phyloP scores from a whole-genome alignment of 2,888 invertebrate species.

The Lamellibrachia columna region DNA sequence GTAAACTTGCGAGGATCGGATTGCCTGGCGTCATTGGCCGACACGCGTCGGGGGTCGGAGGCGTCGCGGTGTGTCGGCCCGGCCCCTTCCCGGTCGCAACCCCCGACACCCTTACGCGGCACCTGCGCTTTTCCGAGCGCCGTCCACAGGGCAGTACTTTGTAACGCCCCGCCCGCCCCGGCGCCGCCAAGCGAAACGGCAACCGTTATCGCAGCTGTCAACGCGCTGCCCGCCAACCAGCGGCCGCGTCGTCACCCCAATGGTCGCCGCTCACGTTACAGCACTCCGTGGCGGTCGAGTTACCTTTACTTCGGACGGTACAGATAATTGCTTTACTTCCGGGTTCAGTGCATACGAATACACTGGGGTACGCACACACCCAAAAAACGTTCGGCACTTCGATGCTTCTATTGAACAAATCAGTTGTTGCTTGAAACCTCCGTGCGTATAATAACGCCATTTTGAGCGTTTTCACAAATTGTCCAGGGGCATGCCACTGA shows the following conservation, averaged over 20 bases:
- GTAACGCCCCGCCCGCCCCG: neutral
- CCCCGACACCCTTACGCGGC: neutral
- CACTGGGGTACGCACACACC: neutral
- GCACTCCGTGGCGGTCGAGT: neutral
- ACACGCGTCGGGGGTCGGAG: neutral
- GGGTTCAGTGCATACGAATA: neutral
- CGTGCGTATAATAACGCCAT: neutral
- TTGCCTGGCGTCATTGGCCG: neutral
- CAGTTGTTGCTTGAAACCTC: neutral
- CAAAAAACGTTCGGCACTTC: neutral
- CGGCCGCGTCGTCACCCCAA: neutral
- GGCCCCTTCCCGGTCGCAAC: neutral
- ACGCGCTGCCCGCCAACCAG: neutral
- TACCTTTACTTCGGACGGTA: neutral
- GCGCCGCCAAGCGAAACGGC: conserved; percentile 8
- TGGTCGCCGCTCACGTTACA: neutral
- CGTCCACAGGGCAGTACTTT: neutral
- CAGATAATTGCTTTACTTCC: too few relatives aligned
- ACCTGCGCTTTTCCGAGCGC: neutral
- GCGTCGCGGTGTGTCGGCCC: neutral
- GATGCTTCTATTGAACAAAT: neutral
- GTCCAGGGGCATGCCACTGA: neutral
- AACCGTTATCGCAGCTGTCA: conserved; percentile 16
- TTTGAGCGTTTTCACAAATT: neutral
- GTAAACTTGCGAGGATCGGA: neutral